Conservation (phyloP, 2,888 invertebrate genomes). For the Tanypteryx hageni region DNA sequence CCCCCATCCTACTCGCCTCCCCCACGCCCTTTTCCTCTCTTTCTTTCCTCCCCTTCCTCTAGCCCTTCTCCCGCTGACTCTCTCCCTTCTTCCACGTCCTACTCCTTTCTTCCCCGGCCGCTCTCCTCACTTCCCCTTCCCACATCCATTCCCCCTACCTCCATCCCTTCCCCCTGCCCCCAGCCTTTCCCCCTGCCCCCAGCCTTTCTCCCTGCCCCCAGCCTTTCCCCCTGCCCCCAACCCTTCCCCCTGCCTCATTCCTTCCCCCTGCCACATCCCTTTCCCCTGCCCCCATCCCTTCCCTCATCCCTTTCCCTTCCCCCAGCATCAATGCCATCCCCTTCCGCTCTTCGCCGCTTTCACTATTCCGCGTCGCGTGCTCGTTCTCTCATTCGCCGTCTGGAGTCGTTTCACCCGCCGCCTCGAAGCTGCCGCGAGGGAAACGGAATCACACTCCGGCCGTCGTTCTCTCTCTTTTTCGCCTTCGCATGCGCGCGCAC, state of each 20-base stretch:
- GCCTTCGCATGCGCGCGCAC: constrained; percentile 17
- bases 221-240: too few species aligned
- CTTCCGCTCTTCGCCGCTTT: background rate
- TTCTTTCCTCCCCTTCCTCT: background rate
- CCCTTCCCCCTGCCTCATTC: too few species aligned
- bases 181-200: too few species aligned
- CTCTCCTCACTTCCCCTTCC: too few species aligned
- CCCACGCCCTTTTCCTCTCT: background rate
- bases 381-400: background rate
- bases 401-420: constrained; percentile 18
- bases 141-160: too few species aligned
- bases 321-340: background rate
- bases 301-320: background rate
- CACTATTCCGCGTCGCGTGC: too few species aligned
- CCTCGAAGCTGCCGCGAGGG: constrained; percentile 6
- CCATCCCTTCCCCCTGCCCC: too few species aligned
- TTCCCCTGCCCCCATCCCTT: too few species aligned
- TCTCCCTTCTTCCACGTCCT: background rate
- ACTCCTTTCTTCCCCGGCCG: too few species aligned
- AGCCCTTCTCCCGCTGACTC: background rate
- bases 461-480: background rate
- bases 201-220: too few species aligned
- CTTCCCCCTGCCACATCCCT: background rate
- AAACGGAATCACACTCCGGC: constrained; percentile 39
- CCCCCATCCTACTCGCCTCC: background rate